Evolutionary conservation across 2,888 invertebrate species (phyloP).

Genomic region (Venusia cambrica): DNA sequence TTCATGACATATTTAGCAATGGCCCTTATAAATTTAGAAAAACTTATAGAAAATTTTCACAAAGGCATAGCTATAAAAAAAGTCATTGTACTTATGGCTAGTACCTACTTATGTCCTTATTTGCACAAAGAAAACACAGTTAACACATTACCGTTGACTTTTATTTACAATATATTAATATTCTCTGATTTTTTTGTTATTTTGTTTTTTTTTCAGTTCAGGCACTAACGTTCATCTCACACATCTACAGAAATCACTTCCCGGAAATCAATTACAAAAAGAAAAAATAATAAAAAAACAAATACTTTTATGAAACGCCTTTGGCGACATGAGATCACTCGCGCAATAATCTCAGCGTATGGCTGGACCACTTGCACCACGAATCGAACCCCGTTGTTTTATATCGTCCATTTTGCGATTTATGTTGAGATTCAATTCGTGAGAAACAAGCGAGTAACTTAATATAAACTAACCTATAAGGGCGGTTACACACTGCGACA

Average conservation of each 20-base stretch:
- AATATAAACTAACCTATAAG: constrained; percentile 18
- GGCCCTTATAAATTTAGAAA: too few species aligned
- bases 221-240: constrained; percentile 60
- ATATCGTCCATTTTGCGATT: constrained; percentile 1
- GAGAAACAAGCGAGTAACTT: too few species aligned
- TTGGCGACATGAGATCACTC: constrained; percentile 62
- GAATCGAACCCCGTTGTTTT: not conserved
- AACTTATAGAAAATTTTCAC: too few species aligned
- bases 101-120: too few species aligned
- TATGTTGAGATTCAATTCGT: not conserved
- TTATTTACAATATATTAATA: constrained; percentile 81
- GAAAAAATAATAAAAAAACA: constrained; percentile 31
- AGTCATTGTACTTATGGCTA: too few species aligned
- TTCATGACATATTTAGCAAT: too few species aligned
- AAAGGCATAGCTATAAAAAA: too few species aligned
- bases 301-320: constrained; percentile 57
- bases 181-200: constrained; percentile 64
- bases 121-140: constrained; percentile 33
- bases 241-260: constrained; percentile 63
- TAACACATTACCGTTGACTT: constrained; percentile 51
- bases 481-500: too few species aligned
- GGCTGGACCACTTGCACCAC: constrained; percentile 13
- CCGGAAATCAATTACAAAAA: constrained; percentile 26
- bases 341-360: constrained; percentile 58
- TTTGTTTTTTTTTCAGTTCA: constrained; percentile 57